These are phyloP conservation scores for Hololepta plana DNA, from an alignment of 2,888 invertebrate genomes.

Conservation along the genomic window DNA sequence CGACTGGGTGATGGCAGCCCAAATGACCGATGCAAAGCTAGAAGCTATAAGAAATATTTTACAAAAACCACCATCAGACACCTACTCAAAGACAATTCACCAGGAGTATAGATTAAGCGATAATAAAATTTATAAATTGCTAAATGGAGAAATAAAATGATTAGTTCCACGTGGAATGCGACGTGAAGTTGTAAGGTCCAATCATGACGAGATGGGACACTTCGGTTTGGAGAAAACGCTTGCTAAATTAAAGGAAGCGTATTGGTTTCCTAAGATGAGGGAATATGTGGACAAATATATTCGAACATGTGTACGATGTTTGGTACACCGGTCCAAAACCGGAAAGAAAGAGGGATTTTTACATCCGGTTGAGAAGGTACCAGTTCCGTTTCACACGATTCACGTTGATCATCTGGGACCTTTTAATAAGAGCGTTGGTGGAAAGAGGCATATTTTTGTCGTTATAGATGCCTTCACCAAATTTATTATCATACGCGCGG, in stretches of 20 bases:
- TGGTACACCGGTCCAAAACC: conserved; percentile 17
- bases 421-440: conserved; percentile 11
- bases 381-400: conserved; percentile 22
- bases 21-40: conserved; percentile 7
- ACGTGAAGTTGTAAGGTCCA: conserved; percentile 5
- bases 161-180: conserved; percentile 9
- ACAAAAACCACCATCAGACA: conserved; percentile 1
- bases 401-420: conserved; percentile 26
- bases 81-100: conserved; percentile 3
- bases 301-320: conserved; percentile 20
- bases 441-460: conserved; percentile 19
- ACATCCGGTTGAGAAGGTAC: conserved; percentile 23
- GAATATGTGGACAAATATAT: conserved; percentile 22
- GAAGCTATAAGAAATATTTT: conserved; percentile 1
- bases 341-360: conserved; percentile 17
- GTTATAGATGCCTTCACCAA: conserved; percentile 22
- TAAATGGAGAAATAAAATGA: conserved; percentile 5
- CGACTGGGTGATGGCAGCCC: conserved; percentile 13
- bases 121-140: conserved; percentile 4
- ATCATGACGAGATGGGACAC: conserved; percentile 23
- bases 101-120: conserved; percentile 5
- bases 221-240: conserved; percentile 19
- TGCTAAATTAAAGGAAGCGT: conserved; percentile 15
- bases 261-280: conserved; percentile 24
- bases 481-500: conserved; percentile 7